A percentile compares a stretch with the other conserved stretches of the same genome.
Evolutionary conservation across 64 coral and sea anemone genomes (phyloP).

Genomic region (Montipora efflorescens): DNA sequence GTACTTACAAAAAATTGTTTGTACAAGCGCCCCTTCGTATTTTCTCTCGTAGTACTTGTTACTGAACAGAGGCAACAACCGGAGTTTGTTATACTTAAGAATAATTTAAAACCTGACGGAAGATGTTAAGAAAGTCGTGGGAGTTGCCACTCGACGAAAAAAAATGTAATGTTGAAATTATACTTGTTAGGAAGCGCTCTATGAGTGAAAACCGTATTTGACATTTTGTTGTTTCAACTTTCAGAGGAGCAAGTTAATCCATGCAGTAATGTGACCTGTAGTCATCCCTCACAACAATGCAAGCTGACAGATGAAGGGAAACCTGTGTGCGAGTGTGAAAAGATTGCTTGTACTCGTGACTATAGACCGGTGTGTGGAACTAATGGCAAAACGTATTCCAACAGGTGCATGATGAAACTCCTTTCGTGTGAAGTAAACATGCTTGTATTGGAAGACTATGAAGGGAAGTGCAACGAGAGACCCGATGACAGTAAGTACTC

Average conservation of each 20-base stretch:
- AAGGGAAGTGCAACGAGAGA: constrained; percentile 5
- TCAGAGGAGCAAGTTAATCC: not conserved
- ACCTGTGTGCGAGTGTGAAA: constrained; percentile 5
- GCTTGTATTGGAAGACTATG: constrained; percentile 20
- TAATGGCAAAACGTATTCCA: constrained; percentile 66
- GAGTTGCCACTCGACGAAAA: too few species aligned
- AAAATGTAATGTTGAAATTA: too few species aligned
- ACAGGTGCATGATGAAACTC: constrained; percentile 47
- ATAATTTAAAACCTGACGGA: too few species aligned
- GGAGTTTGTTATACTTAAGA: too few species aligned
- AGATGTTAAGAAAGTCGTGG: too few species aligned
- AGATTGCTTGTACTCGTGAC: constrained; percentile 2
- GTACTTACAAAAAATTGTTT: too few species aligned
- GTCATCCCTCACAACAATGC: constrained; percentile 39
- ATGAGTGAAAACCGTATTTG: too few species aligned
- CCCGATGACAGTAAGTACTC: not conserved
- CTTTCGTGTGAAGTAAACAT: constrained; percentile 44
- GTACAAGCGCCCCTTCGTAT: too few species aligned
- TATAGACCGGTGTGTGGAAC: constrained; percentile 60
- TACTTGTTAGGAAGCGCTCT: too few species aligned
- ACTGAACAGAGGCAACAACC: too few species aligned
- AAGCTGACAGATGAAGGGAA: not conserved
- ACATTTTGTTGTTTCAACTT: not conserved
- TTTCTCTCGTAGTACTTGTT: too few species aligned
- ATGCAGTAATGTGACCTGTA: constrained; percentile 24